Conservation (phyloP, 2,797 vertebrate genomes). For the Melopsittacus undulatus region DNA sequence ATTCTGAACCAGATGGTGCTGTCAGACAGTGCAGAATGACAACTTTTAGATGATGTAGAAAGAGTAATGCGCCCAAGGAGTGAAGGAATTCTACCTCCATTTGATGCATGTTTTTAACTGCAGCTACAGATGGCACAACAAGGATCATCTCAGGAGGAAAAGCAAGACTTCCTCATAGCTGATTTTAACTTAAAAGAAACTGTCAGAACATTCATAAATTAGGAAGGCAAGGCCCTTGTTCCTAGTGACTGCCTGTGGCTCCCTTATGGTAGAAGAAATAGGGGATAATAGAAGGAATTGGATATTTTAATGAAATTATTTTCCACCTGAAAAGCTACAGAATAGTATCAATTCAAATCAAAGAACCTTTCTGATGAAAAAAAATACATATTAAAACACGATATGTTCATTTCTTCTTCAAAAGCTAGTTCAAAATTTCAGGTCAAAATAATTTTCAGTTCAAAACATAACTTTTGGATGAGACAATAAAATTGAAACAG, state of each 20-base stretch:
- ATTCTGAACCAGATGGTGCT: constrained; percentile 62
- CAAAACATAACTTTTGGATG: neutral
- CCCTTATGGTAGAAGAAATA: neutral
- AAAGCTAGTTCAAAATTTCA: neutral
- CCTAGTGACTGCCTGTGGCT: neutral
- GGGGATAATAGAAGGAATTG: neutral
- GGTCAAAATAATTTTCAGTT: neutral
- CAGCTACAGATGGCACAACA: constrained; percentile 45
- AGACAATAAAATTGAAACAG: neutral
- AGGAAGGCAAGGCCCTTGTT: neutral
- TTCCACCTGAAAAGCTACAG: neutral
- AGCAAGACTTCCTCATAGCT: neutral
- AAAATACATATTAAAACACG: neutral
- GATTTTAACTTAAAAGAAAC: neutral
- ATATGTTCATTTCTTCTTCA: neutral
- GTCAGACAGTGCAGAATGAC: constrained; percentile 50
- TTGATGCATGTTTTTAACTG: constrained; percentile 31
- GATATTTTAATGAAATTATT: neutral
- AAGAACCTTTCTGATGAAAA: neutral
- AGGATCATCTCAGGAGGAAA: constrained; percentile 26
- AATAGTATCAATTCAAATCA: neutral
- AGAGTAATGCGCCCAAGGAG: constrained; percentile 9
- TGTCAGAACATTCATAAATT: neutral
- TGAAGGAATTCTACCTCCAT: neutral
- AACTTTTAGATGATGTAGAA: constrained; percentile 35